Base-by-base conservation (phyloP, 2,797 vertebrate species). In the Cyprinodon diabolis region DNA sequence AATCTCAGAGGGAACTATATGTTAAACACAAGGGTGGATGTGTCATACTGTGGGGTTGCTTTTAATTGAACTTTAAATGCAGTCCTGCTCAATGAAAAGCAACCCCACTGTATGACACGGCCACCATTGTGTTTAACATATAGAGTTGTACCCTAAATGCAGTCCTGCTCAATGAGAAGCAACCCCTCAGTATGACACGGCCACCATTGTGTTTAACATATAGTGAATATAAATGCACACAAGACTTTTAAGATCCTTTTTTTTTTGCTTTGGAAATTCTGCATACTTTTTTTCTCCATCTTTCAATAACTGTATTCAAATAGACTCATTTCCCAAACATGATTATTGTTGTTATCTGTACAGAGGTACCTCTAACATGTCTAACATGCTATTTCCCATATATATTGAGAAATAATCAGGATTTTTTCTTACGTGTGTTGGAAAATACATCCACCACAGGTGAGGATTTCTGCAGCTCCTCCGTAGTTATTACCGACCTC, bases 391-490 rank as follows among this genome's bases (percentile, higher is more conserved):
- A 15, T 17, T 2, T 51, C 13, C 15, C 49, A 14, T 51, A 51
- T 3, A 51, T 5, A 5, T 51, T 51, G 15, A 17, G 15, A 51
- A 51, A 30, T 30, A 43, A 43, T 43, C 40, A 6, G 40, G 5
- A 43, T 43, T 43, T 43, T 43, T 43, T 8, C 40, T 43, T 43
- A 43, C 40, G 40, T 43, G 40, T 40, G 58, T 1, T 62, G 58
- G 17, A 7, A 19, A 10, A 52, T 5, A 52, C 58, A 7, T 37
- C 3, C 10, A 37, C 15, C 58, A 15, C 19, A 37, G 17, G 15
- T 11, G 58, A 62, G 58, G 30, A 21, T 37, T 35, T 62, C 58
- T 62, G 35, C 58, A 62, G 58, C 58, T 62, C 58, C 58, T 62
- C 58, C 58, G 37, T 30, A 62, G 58, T 62, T 62, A 21, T 35